Percentiles rank a stretch among this genome's conserved stretches.
These are phyloP conservation scores for Micoletzkya japonica DNA, from an alignment of 2,888 invertebrate genomes.

Conservation along the genomic window DNA sequence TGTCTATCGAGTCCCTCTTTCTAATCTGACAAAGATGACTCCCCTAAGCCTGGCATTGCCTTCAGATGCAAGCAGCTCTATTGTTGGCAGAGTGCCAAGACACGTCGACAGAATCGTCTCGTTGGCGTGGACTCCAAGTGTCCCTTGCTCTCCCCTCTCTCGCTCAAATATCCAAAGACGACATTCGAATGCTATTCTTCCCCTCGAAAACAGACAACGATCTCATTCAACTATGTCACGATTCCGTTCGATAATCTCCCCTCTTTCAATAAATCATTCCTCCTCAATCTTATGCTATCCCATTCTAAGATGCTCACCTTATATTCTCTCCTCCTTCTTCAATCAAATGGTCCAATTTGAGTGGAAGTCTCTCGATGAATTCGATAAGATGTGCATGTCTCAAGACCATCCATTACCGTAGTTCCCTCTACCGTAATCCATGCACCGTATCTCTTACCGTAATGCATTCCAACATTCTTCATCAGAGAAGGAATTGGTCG, in stretches of 20 bases:
- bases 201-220: background rate
- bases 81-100: conserved; percentile 26
- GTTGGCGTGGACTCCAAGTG: conserved; percentile 5
- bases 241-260: background rate
- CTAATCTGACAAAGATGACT: background rate
- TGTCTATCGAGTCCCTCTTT: background rate
- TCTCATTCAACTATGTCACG: background rate
- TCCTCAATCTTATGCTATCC: background rate
- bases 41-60: background rate
- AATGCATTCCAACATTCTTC: conserved; percentile 43
- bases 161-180: conserved; percentile 18
- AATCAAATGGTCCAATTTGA: conserved; percentile 80
- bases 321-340: conserved; percentile 88
- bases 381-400: conserved; percentile 37
- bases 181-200: conserved; percentile 16
- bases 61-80: conserved; percentile 28
- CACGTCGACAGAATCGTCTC: background rate
- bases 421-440: no score
- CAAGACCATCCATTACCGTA: background rate
- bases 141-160: conserved; percentile 20
- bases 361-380: conserved; percentile 41
- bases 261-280: background rate
- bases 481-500: conserved; percentile 72
- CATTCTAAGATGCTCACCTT: conserved; percentile 43
- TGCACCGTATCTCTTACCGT: conserved; percentile 27